Conservation (phyloP, 2,113 vertebrate species). For the Heliornis fulica region DNA sequence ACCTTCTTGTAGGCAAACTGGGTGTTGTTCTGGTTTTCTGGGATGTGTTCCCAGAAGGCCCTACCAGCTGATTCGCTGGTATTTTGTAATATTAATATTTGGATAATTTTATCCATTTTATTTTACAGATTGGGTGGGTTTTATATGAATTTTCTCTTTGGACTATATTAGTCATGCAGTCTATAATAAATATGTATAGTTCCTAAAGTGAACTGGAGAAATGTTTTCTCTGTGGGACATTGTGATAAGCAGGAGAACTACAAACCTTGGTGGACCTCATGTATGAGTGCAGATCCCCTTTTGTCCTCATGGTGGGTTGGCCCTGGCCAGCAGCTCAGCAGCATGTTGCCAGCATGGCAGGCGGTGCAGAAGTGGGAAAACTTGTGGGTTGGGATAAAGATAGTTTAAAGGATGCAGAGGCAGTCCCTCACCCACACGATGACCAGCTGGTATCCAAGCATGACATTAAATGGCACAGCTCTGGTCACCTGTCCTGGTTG, state of each 20-base stretch:
- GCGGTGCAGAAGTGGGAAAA: not conserved
- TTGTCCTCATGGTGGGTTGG: not conserved
- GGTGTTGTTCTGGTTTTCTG: not conserved
- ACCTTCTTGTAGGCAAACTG: not conserved
- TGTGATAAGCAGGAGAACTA: not conserved
- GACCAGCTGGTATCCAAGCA: not conserved
- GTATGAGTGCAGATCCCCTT: fast-evolving
- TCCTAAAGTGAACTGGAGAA: not conserved
- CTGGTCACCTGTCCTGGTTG: not conserved
- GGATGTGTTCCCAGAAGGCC: not conserved
- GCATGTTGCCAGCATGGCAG: not conserved
- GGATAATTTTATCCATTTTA: not conserved
- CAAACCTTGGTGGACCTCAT: not conserved
- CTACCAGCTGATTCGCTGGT: not conserved
- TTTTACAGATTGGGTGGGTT: not conserved
- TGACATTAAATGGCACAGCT: fast-evolving
- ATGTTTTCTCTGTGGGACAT: not conserved
- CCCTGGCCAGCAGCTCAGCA: not conserved
- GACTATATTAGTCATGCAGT: slow-evolving; percentile 19
- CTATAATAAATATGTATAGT: not conserved
- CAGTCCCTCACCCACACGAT: fast-evolving
- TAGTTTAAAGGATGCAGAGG: not conserved
- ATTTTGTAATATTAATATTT: not conserved
- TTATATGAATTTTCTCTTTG: not conserved
- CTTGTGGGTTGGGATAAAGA: fast-evolving